These are phyloP conservation scores for Hydrocynus forskahlii DNA, from an alignment of 2,797 vertebrate species.

Conservation along the genomic window DNA sequence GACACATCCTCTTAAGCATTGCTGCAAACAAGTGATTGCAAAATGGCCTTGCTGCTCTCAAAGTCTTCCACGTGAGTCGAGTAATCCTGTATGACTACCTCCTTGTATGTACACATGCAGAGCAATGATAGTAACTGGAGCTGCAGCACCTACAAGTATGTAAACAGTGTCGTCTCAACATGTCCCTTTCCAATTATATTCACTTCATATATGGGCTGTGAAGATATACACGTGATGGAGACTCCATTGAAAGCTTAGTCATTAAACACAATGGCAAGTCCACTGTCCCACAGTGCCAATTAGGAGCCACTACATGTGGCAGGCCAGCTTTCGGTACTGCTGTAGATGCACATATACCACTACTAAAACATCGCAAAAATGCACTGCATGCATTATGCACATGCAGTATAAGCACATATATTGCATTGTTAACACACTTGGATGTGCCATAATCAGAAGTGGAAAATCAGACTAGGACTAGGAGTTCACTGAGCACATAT, in stretches of 20 bases:
- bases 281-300: not conserved
- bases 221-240: not conserved
- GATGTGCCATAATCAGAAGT: no score
- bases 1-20: not conserved
- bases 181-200: not conserved
- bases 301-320: not conserved
- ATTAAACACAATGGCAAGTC: not conserved
- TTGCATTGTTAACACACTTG: no score
- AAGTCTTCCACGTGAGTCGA: constrained; percentile 39
- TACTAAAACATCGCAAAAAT: not conserved
- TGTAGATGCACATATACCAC: not conserved
- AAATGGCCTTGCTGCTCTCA: constrained; percentile 21
- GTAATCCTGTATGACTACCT: constrained; percentile 24
- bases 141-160: not conserved
- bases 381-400: no score
- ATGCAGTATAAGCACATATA: no score
- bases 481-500: no score
- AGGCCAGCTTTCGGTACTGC: not conserved
- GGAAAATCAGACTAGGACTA: no score
- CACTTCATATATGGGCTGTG: not conserved
- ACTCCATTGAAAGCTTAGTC: not conserved
- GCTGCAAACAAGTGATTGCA: constrained; percentile 33
- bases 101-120: not conserved
- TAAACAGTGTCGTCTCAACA: not conserved
- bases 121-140: not conserved